Evolutionary conservation across 1,140 invertebrate species (phyloP), one percentile per base, ranked within the genome.

Genomic region (Drosophila jambulina): DNA sequence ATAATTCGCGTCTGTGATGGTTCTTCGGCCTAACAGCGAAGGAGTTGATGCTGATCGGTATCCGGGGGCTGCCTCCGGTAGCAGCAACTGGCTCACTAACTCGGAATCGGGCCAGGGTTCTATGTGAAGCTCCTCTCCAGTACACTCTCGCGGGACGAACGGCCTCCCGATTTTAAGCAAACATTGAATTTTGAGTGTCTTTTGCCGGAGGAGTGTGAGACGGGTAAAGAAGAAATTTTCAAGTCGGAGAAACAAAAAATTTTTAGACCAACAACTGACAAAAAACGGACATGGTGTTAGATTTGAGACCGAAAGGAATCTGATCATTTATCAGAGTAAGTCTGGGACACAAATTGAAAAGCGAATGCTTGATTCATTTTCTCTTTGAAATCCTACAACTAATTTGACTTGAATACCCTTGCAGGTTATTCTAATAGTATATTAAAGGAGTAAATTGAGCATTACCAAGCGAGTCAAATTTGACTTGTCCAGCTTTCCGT

Each of bases 121-220:
- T 23, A 7, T 45, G 27, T 25, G 29, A 46, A n/a, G 32, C 38
- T 78, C 79, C 72, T 53, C 40, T 69, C 51, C 81, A 81, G 81
- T 90, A 82, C 82, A 77, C 81, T 85, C 62, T 64, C 53, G 53
- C 34, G 36, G 53, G 21, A 85, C 57, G 59, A 60, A 59, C 64
- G 67, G 56, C 59, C 46, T 64, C 46, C n/a, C 38, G 62, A 68
- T 79, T 65, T 82, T 75, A 90, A 70, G 68, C 62, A 74, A 90
- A 90, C 85, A 90, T 90, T 69, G 86, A 90, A 91, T 90, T 90
- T 90, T 56, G 62, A 62, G 51, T 67, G 61, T 75, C 74, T 78
- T 71, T 64, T 63, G 75, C 75, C 71, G 80, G 80, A 77, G 83
- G 83, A 86, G 75, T 56, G 59, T 61, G 68, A 57, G 64, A 78